A percentile compares a stretch with the other conserved stretches of the same genome.
Evolutionary conservation across 2,113 vertebrate species (phyloP).

Genomic region (Bujurquina vittata): DNA sequence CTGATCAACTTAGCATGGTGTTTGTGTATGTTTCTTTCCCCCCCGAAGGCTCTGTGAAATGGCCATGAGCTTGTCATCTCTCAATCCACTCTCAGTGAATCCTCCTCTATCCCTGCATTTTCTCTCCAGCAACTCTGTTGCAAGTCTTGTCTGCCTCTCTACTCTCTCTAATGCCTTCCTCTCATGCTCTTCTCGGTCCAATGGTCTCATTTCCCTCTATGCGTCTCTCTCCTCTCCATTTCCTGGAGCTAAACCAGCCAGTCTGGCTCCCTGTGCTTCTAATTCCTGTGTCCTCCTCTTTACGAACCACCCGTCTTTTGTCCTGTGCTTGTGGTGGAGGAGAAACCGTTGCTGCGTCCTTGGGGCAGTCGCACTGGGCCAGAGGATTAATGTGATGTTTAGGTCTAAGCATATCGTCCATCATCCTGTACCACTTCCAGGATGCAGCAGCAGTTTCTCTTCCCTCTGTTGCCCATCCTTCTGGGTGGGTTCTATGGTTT

Average conservation of each 20-base stretch:
- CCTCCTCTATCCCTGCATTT: slow-evolving; percentile 38
- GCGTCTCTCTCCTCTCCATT: slow-evolving; percentile 56
- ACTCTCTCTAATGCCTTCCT: slow-evolving; percentile 52
- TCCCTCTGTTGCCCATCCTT: slow-evolving; percentile 52
- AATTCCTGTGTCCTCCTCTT: slow-evolving; percentile 65
- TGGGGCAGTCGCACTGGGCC: slow-evolving; percentile 67
- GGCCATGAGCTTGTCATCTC: slow-evolving; percentile 9
- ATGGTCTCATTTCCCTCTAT: slow-evolving; percentile 51
- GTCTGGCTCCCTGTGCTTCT: slow-evolving; percentile 43
- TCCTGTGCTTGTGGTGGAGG: slow-evolving; percentile 58
- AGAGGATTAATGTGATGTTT: slow-evolving; percentile 79
- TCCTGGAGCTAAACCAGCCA: slow-evolving; percentile 59
- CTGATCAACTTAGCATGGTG: not conserved
- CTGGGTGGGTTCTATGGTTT: slow-evolving; percentile 47
- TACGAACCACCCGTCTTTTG: slow-evolving; percentile 43
- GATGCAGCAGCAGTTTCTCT: slow-evolving; percentile 61
- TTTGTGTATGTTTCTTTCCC: slow-evolving; percentile 9
- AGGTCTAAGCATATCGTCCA: slow-evolving; percentile 73
- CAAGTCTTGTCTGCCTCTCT: slow-evolving; percentile 28
- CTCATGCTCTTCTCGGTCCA: slow-evolving; percentile 65
- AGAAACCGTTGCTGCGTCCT: slow-evolving; percentile 67
- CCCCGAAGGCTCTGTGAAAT: slow-evolving; percentile 10
- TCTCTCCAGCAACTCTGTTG: slow-evolving; percentile 41
- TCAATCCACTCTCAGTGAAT: slow-evolving; percentile 23
- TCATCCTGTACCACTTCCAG: slow-evolving; percentile 71